phyloP scores from a whole-genome alignment of 1,140 invertebrate genomes.

The Holotrichia oblita region DNA sequence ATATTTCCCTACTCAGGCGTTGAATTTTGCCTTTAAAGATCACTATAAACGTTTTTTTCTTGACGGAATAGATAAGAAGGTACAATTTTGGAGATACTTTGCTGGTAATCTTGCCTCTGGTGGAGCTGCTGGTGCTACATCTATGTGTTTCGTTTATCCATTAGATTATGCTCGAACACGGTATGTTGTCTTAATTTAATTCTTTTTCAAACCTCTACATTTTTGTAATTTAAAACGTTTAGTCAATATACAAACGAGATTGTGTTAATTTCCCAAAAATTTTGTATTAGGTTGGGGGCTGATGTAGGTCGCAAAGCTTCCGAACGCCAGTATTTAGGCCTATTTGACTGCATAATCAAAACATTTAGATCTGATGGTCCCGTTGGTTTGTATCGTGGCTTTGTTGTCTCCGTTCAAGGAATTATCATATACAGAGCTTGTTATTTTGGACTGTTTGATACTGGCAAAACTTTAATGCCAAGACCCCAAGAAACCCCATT shows the following conservation, averaged over 20 bases:
- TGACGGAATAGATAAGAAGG: conserved; percentile 85
- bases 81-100: conserved; percentile 88
- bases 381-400: conserved; percentile 90
- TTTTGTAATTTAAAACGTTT: no score
- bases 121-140: conserved; percentile 93
- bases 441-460: conserved; percentile 97
- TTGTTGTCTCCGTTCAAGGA: conserved; percentile 91
- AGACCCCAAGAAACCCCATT: conserved; percentile 87
- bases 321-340: conserved; percentile 86
- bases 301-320: conserved; percentile 83
- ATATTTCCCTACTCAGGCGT: conserved; percentile 95
- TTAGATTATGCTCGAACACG: conserved; percentile 95
- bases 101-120: conserved; percentile 90
- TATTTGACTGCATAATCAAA: conserved; percentile 87
- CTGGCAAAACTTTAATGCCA: conserved; percentile 85
- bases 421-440: conserved; percentile 90
- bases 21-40: conserved; percentile 97
- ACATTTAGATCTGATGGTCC: conserved; percentile 90
- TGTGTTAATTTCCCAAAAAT: background rate
- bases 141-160: conserved; percentile 94
- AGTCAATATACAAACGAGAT: no score
- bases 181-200: conserved; percentile 62
- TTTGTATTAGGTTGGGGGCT: conserved; percentile 79
- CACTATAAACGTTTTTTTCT: conserved; percentile 87
- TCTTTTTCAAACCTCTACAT: no score